Base-by-base conservation (phyloP, 2,888 invertebrate genomes). In the Pardosa pseudoannulata region DNA sequence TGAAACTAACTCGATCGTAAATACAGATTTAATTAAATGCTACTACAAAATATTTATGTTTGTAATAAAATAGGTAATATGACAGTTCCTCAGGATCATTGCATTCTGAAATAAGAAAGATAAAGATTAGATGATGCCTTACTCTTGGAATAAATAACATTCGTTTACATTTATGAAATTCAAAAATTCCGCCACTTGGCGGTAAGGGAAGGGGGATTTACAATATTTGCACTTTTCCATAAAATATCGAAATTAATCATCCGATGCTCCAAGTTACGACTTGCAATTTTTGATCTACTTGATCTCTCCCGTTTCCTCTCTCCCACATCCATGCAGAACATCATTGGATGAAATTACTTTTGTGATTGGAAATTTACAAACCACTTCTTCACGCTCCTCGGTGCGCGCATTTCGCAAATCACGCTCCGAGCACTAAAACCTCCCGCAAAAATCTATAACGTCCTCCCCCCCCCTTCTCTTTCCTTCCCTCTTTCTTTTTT, bases 291-390 rank as follows among this genome's bases (percentile, higher is more conserved):
- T 67, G 36, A 19, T 36, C 19, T 31, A 23, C 36, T 36, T 36
- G 36, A 36, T 36, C 31, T 67, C 11, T 1, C 29, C 75, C 23
- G n/a, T 29, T 23, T 56, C 0, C 13, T n/a, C 27, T 36, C 29
- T 62, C 13, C 36, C 41, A 5, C 50, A 23, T 50, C 19, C 11
- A 39, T 16, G 27, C 13, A 27, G 39, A 72, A 65, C 50, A 78
- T 85, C 83, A 85, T 85, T 85, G 67, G 83, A 73, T 68, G 50
- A 79, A 85, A 85, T 85, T 78, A 72, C 83, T 85, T 85, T 85
- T 78, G 67, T 85, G 83, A 85, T 85, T 85, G 83, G 72, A 85
- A 83, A 85, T 78, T 85, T 85, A 56, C 76, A 73, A 85, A 85
- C 71, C 83, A 78, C 71, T 78, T 85, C 73, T 78, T 78, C 67